Base-by-base conservation (phyloP, 2,797 vertebrate species). In the Silurus aristotelis region DNA sequence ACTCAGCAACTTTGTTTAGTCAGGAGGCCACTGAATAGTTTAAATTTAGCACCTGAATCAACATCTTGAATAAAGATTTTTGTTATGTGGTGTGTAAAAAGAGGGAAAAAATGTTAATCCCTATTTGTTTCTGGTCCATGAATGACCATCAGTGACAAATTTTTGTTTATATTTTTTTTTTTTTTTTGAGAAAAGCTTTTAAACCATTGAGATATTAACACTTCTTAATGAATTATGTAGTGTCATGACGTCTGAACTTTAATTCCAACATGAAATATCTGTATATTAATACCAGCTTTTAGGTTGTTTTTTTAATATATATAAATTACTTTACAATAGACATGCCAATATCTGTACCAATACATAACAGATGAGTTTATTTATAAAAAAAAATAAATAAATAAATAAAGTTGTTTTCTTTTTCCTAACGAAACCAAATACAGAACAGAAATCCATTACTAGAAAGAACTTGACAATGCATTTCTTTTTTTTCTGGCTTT, bases 1-100 rank as follows among this genome's bases (percentile, higher is more conserved):
- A 76, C 85, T 86, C 64, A 86, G 72, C 27, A 82, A 77, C 27
- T 86, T 86, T 77, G 38, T 83, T 43, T 86, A 6, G 17, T 10
- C 20, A 48, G 19, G 4, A 9, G 43, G 20, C 10, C 43, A 48
- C 38, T 20, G 19, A 8, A 46, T 20, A 20, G 8, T 13, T 64
- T 13, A 9, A 8, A n/a, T 20, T 63, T 10, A 63, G 60, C 60
- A 9, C 6, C 60, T 63, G 22, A 66, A 14, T 27, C 19, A 66
- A 27, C 13, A 13, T 66, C 6, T 66, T 12, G 27, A 25, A 25
- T 27, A 27, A 27, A 27, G 13, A 27, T 13, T 1, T 14, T 27
- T 15, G 1, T 27, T 2, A 31, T 66, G 12, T 27, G 67, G 31
- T 70, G 17, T 70, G 31, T 70, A 19, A 43, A 70, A 67, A 67